phyloP scores from a whole-genome alignment of 2,113 vertebrate species.

The Nibea coibor region DNA sequence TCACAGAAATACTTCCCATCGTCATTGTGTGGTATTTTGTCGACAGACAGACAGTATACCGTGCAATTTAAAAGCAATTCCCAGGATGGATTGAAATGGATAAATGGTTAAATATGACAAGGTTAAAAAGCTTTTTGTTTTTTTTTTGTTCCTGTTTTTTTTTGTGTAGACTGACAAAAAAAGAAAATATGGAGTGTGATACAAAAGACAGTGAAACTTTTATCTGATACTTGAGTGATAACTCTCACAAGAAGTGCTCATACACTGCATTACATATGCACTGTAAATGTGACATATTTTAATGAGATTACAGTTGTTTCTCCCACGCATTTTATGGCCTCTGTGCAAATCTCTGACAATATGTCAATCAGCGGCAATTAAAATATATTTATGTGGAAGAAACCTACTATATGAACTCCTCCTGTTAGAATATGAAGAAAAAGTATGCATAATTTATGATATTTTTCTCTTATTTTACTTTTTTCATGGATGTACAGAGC shows the following conservation, averaged over 20 bases:
- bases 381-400: constrained; percentile 18
- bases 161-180: constrained; percentile 1
- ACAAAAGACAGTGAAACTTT: not conserved
- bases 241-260: constrained; percentile 4
- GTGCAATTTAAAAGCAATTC: constrained; percentile 59
- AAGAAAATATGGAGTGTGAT: not conserved
- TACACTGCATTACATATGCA: not conserved
- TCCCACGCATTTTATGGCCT: constrained; percentile 22
- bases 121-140: not conserved
- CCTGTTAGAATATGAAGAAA: not conserved
- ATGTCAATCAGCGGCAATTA: constrained; percentile 32
- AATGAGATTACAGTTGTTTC: constrained; percentile 28
- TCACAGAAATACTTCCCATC: constrained; percentile 62
- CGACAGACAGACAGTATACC: constrained; percentile 20
- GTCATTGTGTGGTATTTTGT: constrained; percentile 58
- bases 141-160: too few species aligned
- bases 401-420: not conserved
- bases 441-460: not conserved
- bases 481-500: not conserved
- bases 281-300: constrained; percentile 7
- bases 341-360: constrained; percentile 4
- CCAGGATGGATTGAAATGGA: not conserved
- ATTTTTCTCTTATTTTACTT: not conserved
- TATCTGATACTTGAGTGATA: not conserved
- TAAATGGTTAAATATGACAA: constrained; percentile 16